A percentile compares a stretch with the other conserved stretches of the same genome.
phyloP scores from a whole-genome alignment of 2,113 vertebrate species.

The Zosterops pallidus region DNA sequence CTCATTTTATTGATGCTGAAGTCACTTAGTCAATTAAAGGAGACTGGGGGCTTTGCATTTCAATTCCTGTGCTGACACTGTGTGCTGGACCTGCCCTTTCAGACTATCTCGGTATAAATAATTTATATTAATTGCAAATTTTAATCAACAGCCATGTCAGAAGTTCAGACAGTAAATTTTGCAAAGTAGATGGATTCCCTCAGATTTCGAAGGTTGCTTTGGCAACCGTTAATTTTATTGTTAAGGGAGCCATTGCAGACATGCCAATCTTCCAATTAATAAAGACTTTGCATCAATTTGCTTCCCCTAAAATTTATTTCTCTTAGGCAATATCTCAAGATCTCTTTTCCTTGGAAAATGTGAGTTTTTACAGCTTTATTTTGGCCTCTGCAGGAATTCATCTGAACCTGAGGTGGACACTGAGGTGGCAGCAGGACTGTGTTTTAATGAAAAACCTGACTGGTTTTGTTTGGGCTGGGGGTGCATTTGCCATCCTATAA shows the following conservation, averaged over 20 bases:
- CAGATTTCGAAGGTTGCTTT: neutral
- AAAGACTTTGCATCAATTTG: neutral
- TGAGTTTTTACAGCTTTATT: neutral
- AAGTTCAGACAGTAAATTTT: neutral
- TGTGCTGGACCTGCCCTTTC: neutral
- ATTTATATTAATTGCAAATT: conserved; percentile 9
- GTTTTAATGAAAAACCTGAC: neutral
- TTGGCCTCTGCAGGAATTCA: neutral
- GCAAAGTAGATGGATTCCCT: neutral
- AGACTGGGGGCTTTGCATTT: neutral
- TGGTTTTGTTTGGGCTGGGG: neutral
- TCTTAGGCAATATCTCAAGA: neutral
- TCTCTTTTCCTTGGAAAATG: neutral
- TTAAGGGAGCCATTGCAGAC: neutral
- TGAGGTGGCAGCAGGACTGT: neutral
- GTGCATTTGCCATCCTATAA: neutral
- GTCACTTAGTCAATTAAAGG: neutral
- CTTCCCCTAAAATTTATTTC: neutral
- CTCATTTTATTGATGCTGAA: neutral
- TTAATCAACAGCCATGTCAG: neutral
- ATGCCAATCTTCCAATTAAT: neutral
- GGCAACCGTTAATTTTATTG: neutral
- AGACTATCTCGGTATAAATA: neutral
- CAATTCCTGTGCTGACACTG: neutral
- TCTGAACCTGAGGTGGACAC: rapidly evolving